Conservation (phyloP, 2,888 invertebrate species). For the Cosmia pyralina region DNA sequence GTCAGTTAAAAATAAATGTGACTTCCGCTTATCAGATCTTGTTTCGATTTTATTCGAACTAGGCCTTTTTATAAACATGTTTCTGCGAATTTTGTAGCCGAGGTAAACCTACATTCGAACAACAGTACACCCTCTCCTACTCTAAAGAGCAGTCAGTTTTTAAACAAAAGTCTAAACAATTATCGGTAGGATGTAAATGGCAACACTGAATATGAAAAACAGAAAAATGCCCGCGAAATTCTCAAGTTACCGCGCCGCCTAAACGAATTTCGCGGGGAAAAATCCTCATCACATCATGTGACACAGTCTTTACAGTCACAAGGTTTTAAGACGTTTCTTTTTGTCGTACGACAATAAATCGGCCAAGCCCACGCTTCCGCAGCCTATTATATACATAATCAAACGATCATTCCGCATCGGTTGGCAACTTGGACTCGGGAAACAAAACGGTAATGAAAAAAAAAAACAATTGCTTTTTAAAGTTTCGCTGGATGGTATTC, state of each 20-base stretch:
- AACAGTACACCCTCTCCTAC: background rate
- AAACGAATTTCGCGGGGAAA: background rate
- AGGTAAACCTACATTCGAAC: background rate
- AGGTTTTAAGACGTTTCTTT: conserved; percentile 61
- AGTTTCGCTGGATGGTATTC: conserved; percentile 27
- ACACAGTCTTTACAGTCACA: conserved; percentile 52
- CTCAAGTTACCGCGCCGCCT: background rate
- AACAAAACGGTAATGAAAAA: conserved; percentile 52
- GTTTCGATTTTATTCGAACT: conserved; percentile 44
- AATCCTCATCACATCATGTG: background rate
- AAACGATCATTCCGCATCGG: conserved; percentile 81
- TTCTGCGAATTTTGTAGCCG: conserved; percentile 19
- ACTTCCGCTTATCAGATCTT: conserved; percentile 33
- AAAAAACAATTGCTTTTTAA: conserved; percentile 45
- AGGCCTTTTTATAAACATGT: no score
- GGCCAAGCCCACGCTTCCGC: conserved; percentile 83
- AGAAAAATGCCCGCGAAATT: background rate
- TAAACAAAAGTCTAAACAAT: background rate
- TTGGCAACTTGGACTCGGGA: conserved; percentile 69
- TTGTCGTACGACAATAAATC: conserved; percentile 66
- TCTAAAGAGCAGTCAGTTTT: background rate
- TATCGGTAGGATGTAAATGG: background rate
- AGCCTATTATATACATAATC: conserved; percentile 79
- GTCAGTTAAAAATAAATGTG: no score
- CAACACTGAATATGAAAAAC: background rate